Evolutionary conservation across 2,113 vertebrate species (phyloP), one percentile per base, ranked within the genome.

Genomic region (Piaya cayana): DNA sequence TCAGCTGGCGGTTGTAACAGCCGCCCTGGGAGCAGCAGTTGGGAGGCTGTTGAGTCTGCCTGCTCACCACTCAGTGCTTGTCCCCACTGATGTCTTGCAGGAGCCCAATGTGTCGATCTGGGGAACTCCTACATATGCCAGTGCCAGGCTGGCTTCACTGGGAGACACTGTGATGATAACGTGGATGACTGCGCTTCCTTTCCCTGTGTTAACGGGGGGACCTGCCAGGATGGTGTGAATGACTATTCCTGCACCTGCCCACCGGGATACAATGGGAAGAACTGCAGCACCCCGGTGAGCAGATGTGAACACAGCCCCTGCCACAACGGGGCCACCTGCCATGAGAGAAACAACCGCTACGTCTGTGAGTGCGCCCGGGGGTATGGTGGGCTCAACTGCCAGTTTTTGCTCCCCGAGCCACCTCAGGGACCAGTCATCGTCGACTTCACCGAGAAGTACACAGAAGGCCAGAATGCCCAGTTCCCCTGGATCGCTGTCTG

Each of bases 301-400:
- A 98, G 98, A 92, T 99, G 99, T 4, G 97, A 98, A 71, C 99
- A 99, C 60, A 98, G 98, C 77, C 99, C 99, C 15, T 99, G 99
- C 96, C 99, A 99, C 97, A 99, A 99, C 5, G 99, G 99, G 67
- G 99, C 99, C 86, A 99, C 99, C 55, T 99, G 99, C 98, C 99
- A 99, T 0, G 99, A 99, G 70, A 97, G 99, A 29, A 98, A 98
- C 63, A 98, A 97, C 60, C 99, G 99, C 79, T 99, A 99, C 2
- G 97, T 99, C 83, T 99, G 99, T 4, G 98, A 99, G 88, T 99
- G 99, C 1, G 98, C 98, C 53, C 98, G 96, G 2, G 98, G 99
- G 30, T 99, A 99, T 0, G 99, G 99, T 0, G 99, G 99, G 21
- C 98, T 98, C 92, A 99, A 99, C 97, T 99, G 99, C 97, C 99